Evolutionary conservation across 1,140 invertebrate genomes (phyloP), one percentile per base, ranked within the genome.

Genomic region (Tenebrio molitor): DNA sequence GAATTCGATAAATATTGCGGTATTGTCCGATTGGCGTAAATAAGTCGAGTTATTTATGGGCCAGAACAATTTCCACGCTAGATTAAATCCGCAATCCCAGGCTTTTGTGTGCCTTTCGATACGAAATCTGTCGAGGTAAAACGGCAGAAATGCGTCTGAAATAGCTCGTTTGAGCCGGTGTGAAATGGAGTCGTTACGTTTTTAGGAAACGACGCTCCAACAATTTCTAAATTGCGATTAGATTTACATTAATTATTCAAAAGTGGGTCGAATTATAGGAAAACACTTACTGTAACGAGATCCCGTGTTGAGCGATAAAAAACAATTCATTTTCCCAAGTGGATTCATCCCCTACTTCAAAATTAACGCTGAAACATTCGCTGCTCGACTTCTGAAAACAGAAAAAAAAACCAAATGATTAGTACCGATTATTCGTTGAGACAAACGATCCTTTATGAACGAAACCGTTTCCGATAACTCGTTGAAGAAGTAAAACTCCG

Each of bases 341-440:
- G 83, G 85, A 78, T 71, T 88, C 86, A 10, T 86, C 85, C 2
- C 86, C 84, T 15, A 88, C 84, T 79, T 90, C 89, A 81, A 92
- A 92, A 80, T 87, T 89, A 53, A 93, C 88, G 72, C 89, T 92
- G 83, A 92, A 93, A 80, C 89, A 92, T 77, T 92, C 91, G 50
- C 89, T 91, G 81, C 90, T 92, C 39, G 90, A 89, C 80, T 91
- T 89, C 91, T 92, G 83, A 67, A 82, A n/a, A n/a, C n/a, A 79
- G 33, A 73, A 71, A 69, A 53, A 70, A 74, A 71, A 62, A 62
- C 34, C 25, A 64, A 29, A 4, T 14, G 33, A 44, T 58, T 58
- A 58, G 50, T 25, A 4, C 29, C 16, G 19, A 25, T 23, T 21
- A 29, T 8, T 34, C 29, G 62, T 2, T 41, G 10, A 6, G 15